Conservation (phyloP, 2,113 vertebrate species). For the Furnarius figulus region DNA sequence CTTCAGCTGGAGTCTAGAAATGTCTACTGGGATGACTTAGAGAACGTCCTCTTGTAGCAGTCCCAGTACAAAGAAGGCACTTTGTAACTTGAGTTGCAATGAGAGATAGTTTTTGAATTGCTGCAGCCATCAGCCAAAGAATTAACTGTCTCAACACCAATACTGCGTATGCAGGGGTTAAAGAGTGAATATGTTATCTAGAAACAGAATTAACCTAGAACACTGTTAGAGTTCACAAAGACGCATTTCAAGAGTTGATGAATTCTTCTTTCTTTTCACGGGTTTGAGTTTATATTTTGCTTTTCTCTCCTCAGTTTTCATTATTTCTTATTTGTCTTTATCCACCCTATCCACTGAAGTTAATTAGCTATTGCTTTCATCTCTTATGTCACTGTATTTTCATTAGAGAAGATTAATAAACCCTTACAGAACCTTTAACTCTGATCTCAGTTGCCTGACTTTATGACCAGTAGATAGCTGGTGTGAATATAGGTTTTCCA, state of each 20-base stretch:
- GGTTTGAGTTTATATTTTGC: neutral
- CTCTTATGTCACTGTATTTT: neutral
- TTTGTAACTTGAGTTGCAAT: neutral
- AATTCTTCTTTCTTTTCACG: neutral
- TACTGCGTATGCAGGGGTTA: neutral
- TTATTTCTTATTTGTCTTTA: neutral
- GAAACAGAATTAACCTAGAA: neutral
- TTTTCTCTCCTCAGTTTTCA: neutral
- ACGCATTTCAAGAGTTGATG: neutral
- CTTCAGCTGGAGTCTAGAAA: neutral
- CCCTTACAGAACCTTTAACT: neutral
- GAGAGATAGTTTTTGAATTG: neutral
- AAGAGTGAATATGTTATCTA: neutral
- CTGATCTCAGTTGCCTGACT: neutral
- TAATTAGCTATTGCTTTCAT: neutral
- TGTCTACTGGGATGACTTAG: neutral
- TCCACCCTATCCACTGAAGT: neutral
- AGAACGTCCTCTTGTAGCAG: neutral
- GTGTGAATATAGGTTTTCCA: neutral
- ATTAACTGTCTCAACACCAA: neutral
- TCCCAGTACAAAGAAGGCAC: accelerated
- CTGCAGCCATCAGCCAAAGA: neutral
- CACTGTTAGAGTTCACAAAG: neutral
- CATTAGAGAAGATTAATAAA: neutral
- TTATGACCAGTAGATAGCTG: neutral